These are phyloP conservation scores for Ochlodes sylvanus DNA, from an alignment of 2,888 invertebrate species.

Conservation along the genomic window DNA sequence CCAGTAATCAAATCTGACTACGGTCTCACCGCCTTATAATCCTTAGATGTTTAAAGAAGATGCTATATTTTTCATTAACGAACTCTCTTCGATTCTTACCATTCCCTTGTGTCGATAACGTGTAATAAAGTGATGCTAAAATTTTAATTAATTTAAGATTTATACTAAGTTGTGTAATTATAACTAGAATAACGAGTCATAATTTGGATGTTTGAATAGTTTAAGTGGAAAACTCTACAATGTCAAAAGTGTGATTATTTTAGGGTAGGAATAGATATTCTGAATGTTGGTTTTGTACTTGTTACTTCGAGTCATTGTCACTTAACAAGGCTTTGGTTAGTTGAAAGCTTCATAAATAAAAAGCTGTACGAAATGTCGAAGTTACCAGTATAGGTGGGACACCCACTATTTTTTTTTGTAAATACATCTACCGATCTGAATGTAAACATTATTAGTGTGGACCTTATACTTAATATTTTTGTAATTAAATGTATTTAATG, in stretches of 20 bases:
- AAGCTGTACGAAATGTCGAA: conserved; percentile 14
- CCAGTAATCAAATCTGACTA: conserved; percentile 94
- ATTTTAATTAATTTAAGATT: conserved; percentile 63
- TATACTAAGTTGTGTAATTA: conserved; percentile 75
- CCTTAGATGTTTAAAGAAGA: conserved; percentile 74
- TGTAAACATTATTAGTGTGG: conserved; percentile 17
- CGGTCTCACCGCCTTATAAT: conserved; percentile 91
- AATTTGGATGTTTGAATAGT: conserved; percentile 77
- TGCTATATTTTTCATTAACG: conserved; percentile 76
- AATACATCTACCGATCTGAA: conserved; percentile 14
- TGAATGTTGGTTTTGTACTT: conserved; percentile 74
- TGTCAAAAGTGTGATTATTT: conserved; percentile 85
- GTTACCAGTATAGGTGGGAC: conserved; percentile 25
- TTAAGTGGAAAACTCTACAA: conserved; percentile 81
- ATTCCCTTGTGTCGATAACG: conserved; percentile 80
- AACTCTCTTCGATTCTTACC: conserved; percentile 74
- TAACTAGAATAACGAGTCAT: conserved; percentile 76
- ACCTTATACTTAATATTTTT: conserved; percentile 21
- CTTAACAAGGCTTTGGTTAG: conserved; percentile 13
- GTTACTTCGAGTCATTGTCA: conserved; percentile 79
- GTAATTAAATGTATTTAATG: conserved; percentile 14
- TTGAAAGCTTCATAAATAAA: conserved; percentile 8
- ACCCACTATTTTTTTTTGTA: conserved; percentile 26
- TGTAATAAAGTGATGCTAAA: conserved; percentile 78
- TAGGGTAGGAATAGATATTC: conserved; percentile 70